Percentiles rank a stretch among this genome's conserved stretches.
These are phyloP conservation scores for Noctilio leporinus DNA, from an alignment of 2,113 vertebrate species.

Conservation along the genomic window DNA sequence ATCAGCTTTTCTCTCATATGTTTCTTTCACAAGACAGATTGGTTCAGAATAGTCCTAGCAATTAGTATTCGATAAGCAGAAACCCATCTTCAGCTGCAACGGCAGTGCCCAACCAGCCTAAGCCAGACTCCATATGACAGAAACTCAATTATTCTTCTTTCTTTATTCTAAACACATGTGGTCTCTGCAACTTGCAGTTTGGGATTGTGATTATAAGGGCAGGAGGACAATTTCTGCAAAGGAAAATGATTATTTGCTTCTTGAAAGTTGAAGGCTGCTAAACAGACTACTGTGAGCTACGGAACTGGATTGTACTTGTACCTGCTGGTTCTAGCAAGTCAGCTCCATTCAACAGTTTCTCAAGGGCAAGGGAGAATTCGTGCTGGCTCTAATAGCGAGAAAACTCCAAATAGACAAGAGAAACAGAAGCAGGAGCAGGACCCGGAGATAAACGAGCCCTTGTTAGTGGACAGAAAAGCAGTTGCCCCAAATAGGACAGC, in stretches of 20 bases:
- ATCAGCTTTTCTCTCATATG: conserved; percentile 49
- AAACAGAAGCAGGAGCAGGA: conserved; percentile 56
- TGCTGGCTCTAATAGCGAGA: conserved; percentile 51
- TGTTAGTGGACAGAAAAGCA: conserved; percentile 56
- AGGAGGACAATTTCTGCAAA: conserved; percentile 27
- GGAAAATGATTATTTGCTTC: conserved; percentile 45
- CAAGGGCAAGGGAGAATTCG: conserved; percentile 38
- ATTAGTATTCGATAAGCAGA: conserved; percentile 64
- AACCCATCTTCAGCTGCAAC: conserved; percentile 50
- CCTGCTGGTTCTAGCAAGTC: conserved; percentile 4
- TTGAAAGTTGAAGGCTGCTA: conserved; percentile 14
- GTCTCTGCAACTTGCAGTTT: conserved; percentile 29
- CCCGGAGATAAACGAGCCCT: conserved; percentile 57
- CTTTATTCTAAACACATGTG: conserved; percentile 65
- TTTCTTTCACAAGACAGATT: conserved; percentile 37
- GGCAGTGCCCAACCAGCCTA: conserved; percentile 46
- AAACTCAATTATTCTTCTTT: conserved; percentile 55
- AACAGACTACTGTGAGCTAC: neutral
- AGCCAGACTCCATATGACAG: conserved; percentile 61
- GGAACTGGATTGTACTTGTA: conserved; percentile 16
- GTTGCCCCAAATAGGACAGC: conserved; percentile 69
- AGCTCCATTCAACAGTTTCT: conserved; percentile 34
- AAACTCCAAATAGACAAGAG: conserved; percentile 45
- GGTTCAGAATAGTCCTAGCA: conserved; percentile 48
- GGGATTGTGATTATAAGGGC: conserved; percentile 39